Base-by-base conservation (phyloP, 2,113 vertebrate genomes). In the Ciconia boyciana region DNA sequence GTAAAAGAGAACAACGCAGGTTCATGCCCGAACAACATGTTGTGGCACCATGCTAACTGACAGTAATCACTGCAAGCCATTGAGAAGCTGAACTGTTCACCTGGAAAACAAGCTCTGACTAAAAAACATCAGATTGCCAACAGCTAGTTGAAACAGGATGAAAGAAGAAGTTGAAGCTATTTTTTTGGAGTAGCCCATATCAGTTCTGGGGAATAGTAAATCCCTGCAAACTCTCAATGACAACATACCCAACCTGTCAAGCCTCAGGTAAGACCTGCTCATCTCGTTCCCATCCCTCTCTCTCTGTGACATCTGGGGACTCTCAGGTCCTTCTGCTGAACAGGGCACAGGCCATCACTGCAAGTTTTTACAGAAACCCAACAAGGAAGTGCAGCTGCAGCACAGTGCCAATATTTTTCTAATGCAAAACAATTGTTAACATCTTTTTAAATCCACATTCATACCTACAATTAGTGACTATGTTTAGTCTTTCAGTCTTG, bases 271-370 rank as follows among this genome's bases (percentile, higher is more conserved):
- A 70, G 55, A 68, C 5, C 7, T 34, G 14, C 16, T 85, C 15
- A 41, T 43, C 52, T 39, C 10, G 12, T 54, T 62, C 16, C 44
- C 14, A 24, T 11, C 11, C 28, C 15, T 36, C 26, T 66, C 15
- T 57, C 15, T 46, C 6, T 6, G 43, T 12, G 28, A 48, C 18
- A n/a, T 0, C 1, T 0, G 21, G 31, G 25, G 20, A 29, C 25
- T 41, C 12, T 24, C 29, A n/a, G 26, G 44, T 60, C 9, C 18
- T 15, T 46, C 51, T 75, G 51, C 65, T 79, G 43, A 91, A n/a
- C 26, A 62, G 7, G 8, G 16, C 32, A 66, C 13, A 71, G 36
- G 22, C 36, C 31, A 31, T 13, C 11, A 71, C 20, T 6, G 52
- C 29, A 65, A 31, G 39, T 20, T 44, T 79, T 69, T 36, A 76